phyloP scores from a whole-genome alignment of 2,113 vertebrate genomes.

The Hylia prasina region DNA sequence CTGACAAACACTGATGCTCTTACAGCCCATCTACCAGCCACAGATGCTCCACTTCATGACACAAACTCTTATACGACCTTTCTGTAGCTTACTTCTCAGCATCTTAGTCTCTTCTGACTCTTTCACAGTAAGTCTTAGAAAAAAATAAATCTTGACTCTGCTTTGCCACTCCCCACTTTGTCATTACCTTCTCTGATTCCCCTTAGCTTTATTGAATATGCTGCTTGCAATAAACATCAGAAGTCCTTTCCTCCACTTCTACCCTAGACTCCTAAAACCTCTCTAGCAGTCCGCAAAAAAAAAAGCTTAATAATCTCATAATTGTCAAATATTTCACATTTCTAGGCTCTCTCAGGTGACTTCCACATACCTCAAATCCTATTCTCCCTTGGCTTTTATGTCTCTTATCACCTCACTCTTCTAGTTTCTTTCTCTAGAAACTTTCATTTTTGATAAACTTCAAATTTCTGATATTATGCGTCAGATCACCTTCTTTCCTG shows the following conservation, averaged over 20 bases:
- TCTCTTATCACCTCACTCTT: background rate
- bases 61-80: background rate
- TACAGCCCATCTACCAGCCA: background rate
- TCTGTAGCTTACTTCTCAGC: background rate
- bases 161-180: rapidly evolving
- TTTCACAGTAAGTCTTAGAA: background rate
- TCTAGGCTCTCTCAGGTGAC: background rate
- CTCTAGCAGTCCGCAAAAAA: background rate
- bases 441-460: background rate
- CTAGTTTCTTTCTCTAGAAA: background rate
- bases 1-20: background rate
- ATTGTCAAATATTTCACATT: background rate
- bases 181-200: background rate
- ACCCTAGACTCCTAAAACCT: background rate
- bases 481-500: background rate
- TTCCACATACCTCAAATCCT: background rate
- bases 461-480: background rate
- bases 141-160: background rate
- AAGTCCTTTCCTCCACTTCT: background rate
- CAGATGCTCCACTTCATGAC: background rate
- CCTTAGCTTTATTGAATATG: background rate
- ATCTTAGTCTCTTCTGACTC: background rate
- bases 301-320: background rate
- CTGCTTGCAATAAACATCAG: background rate
- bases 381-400: background rate